Evolutionary conservation across 2,888 invertebrate genomes (phyloP).

Genomic region (Pandemis heparana): DNA sequence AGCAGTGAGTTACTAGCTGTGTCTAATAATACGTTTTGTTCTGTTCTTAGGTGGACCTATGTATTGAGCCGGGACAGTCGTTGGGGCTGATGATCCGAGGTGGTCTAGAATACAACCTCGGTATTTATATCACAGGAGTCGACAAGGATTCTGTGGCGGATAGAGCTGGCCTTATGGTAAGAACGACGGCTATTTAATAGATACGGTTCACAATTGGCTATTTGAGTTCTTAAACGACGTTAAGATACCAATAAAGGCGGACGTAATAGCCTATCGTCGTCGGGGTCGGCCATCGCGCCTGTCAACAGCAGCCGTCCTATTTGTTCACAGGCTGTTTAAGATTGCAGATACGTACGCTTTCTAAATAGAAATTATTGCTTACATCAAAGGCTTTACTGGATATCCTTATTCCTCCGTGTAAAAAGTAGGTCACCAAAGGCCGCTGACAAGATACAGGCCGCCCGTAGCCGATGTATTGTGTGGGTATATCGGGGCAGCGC

Average conservation of each 20-base stretch:
- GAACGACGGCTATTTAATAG: slow-evolving; percentile 33
- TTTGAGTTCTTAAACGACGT: slow-evolving; percentile 7
- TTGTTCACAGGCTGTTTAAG: slow-evolving; percentile 37
- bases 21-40: slow-evolving; percentile 8
- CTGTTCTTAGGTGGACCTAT: slow-evolving; percentile 90
- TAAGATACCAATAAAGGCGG: slow-evolving; percentile 14
- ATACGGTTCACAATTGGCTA: background rate
- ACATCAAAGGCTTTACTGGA: slow-evolving; percentile 45
- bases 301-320: slow-evolving; percentile 25
- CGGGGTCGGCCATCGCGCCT: slow-evolving; percentile 10
- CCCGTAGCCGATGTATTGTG: slow-evolving; percentile 33
- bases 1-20: background rate
- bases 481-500: slow-evolving; percentile 33
- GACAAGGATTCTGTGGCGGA: slow-evolving; percentile 97
- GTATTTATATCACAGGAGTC: slow-evolving; percentile 98
- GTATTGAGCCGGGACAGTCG: slow-evolving; percentile 95
- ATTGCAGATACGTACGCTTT: slow-evolving; percentile 38
- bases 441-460: slow-evolving; percentile 35
- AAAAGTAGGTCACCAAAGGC: slow-evolving; percentile 45
- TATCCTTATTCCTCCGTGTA: slow-evolving; percentile 38
- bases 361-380: slow-evolving; percentile 45
- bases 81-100: slow-evolving; percentile 98
- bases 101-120: slow-evolving; percentile 97
- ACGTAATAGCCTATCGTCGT: slow-evolving; percentile 24
- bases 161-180: slow-evolving; percentile 94